Base-by-base conservation (phyloP, 2,888 invertebrate species). In the Chloroclystis v-ata region DNA sequence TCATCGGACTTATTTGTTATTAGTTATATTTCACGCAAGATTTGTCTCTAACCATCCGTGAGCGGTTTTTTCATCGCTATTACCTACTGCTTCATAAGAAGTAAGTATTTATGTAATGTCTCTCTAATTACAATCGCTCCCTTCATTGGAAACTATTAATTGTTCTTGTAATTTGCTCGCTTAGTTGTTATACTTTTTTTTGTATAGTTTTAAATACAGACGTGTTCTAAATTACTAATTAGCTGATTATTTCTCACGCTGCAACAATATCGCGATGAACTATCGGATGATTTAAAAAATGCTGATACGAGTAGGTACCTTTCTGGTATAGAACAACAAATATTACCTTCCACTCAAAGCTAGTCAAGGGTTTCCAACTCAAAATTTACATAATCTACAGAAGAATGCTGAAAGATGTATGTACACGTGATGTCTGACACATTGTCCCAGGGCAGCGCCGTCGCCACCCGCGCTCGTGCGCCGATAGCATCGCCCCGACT, bases 1-100 rank as follows among this genome's bases (percentile, higher is more conserved):
- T n/a, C n/a, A n/a, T n/a, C n/a, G n/a, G n/a, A n/a, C 62, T 51
- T 54, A 59, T 54, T 60, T 53, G 60, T 62, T 62, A 77, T 75
- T 75, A 75, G 77, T 78, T 72, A 74, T 58, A 75, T 77, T 77
- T 81, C 73, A 79, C 78, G 73, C 78, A 65, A 66, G 65, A 61
- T 64, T 65, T 63, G 65, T 67, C 63, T 43, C 60, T 61, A 67
- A 68, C 61, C 61, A 68, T 57, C 45, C 62, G 56, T 59, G 29
- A 39, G 30, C 37, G 46, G 47, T 54, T 52, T 53, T 60, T 56
- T 49, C 49, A 30, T 29, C 38, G n/a, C 43, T 43, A 49, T 53
- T 49, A 54, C n/a, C n/a, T n/a, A n/a, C 37, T 28, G 32, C 12
- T 42, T 41, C 45, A 52, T 42, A 52, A 48, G 49, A 42, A 52